A percentile compares a stretch with the other conserved stretches of the same genome.
Evolutionary conservation across 1,140 invertebrate genomes (phyloP).

Genomic region (Pogonomyrmex californicus): DNA sequence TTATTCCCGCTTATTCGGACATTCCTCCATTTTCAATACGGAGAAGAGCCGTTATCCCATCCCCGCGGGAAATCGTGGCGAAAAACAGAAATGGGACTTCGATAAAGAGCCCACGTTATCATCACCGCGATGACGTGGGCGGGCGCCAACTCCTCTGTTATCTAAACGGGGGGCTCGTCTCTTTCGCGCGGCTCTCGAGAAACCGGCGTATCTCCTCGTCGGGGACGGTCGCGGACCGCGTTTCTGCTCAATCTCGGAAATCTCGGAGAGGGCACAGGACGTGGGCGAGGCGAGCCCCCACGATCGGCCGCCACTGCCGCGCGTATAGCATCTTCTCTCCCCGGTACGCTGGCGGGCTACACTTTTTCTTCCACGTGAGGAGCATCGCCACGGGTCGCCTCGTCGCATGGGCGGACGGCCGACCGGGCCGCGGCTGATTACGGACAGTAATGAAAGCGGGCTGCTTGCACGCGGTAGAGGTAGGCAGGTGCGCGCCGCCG

Average conservation of each 20-base stretch:
- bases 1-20: not conserved
- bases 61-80: not conserved
- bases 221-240: not conserved
- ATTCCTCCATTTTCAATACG: too few species aligned
- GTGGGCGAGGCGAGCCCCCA: conserved; percentile 23
- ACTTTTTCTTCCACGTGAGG: conserved; percentile 76
- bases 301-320: conserved; percentile 13
- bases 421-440: conserved; percentile 73
- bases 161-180: not conserved
- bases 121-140: too few species aligned
- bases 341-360: conserved; percentile 34
- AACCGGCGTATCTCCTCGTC: too few species aligned
- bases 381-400: conserved; percentile 50
- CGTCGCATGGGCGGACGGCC: conserved; percentile 53
- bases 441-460: conserved; percentile 81
- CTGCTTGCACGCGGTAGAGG: conserved; percentile 67
- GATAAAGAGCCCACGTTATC: not conserved
- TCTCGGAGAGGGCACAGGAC: not conserved
- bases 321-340: conserved; percentile 50
- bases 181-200: not conserved
- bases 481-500: conserved; percentile 48
- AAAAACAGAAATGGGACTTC: not conserved
- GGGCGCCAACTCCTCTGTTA: not conserved
- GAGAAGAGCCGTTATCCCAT: not conserved
- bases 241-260: not conserved